These are phyloP conservation scores for Autographa gamma DNA, from an alignment of 2,888 invertebrate species.

Conservation along the genomic window DNA sequence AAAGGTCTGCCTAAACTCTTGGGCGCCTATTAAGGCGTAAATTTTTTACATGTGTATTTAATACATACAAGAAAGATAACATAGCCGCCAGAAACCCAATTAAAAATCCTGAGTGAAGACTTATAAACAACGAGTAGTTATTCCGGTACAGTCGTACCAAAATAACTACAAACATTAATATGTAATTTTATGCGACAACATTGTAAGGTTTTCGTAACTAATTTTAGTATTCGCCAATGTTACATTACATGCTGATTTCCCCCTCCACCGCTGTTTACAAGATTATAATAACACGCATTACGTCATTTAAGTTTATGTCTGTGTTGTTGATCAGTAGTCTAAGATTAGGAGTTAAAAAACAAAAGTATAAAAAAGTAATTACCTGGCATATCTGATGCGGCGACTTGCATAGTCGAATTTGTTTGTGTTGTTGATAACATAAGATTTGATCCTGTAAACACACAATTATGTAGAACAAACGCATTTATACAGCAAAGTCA, in stretches of 20 bases:
- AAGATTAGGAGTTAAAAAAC: background rate
- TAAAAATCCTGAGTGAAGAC: too few species aligned
- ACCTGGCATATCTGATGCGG: conserved; percentile 65
- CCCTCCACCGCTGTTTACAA: background rate
- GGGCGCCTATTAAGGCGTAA: too few species aligned
- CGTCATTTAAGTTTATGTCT: background rate
- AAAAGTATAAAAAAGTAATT: conserved; percentile 13
- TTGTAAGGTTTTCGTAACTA: background rate
- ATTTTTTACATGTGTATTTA: too few species aligned
- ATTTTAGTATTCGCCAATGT: background rate
- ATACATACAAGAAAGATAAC: too few species aligned
- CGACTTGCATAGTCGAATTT: conserved; percentile 53
- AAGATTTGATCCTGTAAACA: conserved; percentile 68
- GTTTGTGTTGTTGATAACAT: conserved; percentile 64
- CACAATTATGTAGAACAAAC: background rate
- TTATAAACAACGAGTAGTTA: too few species aligned
- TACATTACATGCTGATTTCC: background rate
- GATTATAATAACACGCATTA: background rate
- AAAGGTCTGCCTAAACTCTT: too few species aligned
- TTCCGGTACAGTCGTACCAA: too few species aligned
- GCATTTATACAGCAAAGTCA: background rate
- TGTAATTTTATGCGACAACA: background rate
- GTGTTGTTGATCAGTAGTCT: background rate
- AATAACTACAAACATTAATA: too few species aligned
- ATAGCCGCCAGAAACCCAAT: too few species aligned